A percentile compares a stretch with the other conserved stretches of the same genome.
phyloP scores from a whole-genome alignment of 2,797 vertebrate genomes.

The Arctocebus calabarensis region DNA sequence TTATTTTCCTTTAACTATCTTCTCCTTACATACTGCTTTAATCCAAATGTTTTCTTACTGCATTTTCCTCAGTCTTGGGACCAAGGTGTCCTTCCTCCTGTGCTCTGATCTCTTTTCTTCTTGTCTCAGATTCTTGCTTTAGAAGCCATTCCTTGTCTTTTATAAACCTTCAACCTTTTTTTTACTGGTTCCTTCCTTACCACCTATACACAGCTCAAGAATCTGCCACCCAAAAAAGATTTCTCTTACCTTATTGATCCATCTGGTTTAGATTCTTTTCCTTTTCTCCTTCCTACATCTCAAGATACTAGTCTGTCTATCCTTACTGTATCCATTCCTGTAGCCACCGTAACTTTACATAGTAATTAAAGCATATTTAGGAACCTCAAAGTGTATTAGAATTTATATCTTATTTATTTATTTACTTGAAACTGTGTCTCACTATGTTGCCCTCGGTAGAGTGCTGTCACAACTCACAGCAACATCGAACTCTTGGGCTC shows the following conservation, averaged over 20 bases:
- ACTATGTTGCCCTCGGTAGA: too few species aligned
- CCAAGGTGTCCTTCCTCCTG: background rate
- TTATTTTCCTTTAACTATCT: background rate
- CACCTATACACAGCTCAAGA: background rate
- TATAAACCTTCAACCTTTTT: background rate
- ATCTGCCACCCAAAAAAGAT: background rate
- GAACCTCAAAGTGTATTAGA: background rate
- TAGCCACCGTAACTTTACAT: background rate
- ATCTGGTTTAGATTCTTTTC: background rate
- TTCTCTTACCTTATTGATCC: background rate
- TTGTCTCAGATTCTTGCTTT: background rate
- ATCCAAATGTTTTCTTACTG: background rate
- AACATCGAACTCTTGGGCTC: too few species aligned
- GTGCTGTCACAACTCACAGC: too few species aligned
- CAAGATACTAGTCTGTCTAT: conserved; percentile 9
- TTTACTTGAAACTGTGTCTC: too few species aligned
- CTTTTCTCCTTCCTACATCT: conserved; percentile 10
- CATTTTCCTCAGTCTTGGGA: background rate
- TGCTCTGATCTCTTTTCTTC: background rate
- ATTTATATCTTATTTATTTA: background rate
- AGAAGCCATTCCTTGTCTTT: background rate
- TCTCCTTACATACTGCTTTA: background rate
- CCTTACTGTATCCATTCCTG: background rate
- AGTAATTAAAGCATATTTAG: background rate
- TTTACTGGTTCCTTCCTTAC: background rate